Percentiles rank a stretch among this genome's conserved stretches.
These are phyloP conservation scores for Epistrophella euchroma DNA, from an alignment of 2,888 invertebrate genomes.

Conservation along the genomic window DNA sequence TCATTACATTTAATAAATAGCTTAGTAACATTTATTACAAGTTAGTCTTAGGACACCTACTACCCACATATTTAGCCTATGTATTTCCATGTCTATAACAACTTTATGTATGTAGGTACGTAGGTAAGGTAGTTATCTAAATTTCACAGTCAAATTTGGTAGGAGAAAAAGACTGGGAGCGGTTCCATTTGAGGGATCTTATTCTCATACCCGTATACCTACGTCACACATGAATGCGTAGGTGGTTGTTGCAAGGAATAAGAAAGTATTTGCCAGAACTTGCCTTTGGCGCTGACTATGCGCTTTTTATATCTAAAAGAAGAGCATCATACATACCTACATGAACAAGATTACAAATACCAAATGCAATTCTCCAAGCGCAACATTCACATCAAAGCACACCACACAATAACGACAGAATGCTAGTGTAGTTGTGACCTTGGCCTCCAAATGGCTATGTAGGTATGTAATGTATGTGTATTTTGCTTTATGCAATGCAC, in stretches of 20 bases:
- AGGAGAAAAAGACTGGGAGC: constrained; percentile 42
- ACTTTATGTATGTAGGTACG: not conserved
- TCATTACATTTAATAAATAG: too few relatives aligned
- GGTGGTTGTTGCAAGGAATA: constrained; percentile 35
- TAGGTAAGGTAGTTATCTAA: not conserved
- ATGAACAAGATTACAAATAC: not conserved
- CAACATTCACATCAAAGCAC: constrained; percentile 19
- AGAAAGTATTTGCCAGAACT: constrained; percentile 3
- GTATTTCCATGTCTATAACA: not conserved
- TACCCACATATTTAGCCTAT: too few relatives aligned
- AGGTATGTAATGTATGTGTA: not conserved
- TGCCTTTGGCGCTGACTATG: constrained; percentile 46
- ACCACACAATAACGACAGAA: not conserved
- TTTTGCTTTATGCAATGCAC: constrained; percentile 40
- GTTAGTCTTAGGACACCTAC: too few relatives aligned
- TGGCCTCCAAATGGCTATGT: constrained; percentile 66
- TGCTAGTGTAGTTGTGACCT: constrained; percentile 71
- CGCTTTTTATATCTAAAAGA: constrained; percentile 35
- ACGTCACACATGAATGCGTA: constrained; percentile 34
- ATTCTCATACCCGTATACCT: not conserved
- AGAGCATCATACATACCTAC: too few relatives aligned
- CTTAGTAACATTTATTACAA: too few relatives aligned
- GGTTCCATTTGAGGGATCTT: constrained; percentile 2
- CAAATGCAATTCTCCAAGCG: constrained; percentile 57
- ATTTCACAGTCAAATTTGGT: constrained; percentile 1